Conservation (phyloP, 2,888 invertebrate genomes). For the Frankliniella fusca region DNA sequence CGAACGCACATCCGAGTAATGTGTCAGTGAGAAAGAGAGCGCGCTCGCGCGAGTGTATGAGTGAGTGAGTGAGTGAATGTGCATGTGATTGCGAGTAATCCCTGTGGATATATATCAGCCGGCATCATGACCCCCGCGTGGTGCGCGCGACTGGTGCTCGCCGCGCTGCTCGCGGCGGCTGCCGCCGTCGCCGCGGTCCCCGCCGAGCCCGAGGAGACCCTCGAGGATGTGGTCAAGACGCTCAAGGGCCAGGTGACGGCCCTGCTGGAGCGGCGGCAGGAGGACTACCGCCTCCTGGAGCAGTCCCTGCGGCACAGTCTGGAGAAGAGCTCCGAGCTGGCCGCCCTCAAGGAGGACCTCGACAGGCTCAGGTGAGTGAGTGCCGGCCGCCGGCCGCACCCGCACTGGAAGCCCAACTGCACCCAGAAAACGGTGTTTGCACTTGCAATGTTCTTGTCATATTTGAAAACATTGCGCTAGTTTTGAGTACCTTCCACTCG, state of each 20-base stretch:
- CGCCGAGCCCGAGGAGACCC: slow-evolving; percentile 14
- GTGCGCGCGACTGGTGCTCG: background rate
- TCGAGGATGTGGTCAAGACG: slow-evolving; percentile 35
- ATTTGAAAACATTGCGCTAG: no score
- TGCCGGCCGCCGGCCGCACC: background rate
- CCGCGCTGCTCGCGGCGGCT: background rate
- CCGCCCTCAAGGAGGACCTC: slow-evolving; percentile 52
- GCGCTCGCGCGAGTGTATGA: background rate
- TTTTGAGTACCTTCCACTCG: no score
- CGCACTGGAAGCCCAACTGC: no score
- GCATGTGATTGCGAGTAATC: background rate
- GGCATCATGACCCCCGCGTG: background rate
- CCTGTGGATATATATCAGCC: background rate
- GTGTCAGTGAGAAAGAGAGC: background rate
- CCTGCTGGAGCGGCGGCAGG: slow-evolving; percentile 31
- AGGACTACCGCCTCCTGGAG: slow-evolving; percentile 55
- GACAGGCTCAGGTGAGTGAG: slow-evolving; percentile 51
- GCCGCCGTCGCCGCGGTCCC: background rate
- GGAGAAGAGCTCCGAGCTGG: slow-evolving; percentile 53
- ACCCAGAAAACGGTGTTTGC: no score
- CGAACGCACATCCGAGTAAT: background rate
- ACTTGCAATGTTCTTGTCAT: no score
- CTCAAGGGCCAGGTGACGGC: slow-evolving; percentile 35
- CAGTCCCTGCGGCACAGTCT: slow-evolving; percentile 52
- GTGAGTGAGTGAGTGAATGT: background rate